These are phyloP conservation scores for Lepus americanus DNA, from an alignment of 2,113 vertebrate genomes.

Conservation along the genomic window DNA sequence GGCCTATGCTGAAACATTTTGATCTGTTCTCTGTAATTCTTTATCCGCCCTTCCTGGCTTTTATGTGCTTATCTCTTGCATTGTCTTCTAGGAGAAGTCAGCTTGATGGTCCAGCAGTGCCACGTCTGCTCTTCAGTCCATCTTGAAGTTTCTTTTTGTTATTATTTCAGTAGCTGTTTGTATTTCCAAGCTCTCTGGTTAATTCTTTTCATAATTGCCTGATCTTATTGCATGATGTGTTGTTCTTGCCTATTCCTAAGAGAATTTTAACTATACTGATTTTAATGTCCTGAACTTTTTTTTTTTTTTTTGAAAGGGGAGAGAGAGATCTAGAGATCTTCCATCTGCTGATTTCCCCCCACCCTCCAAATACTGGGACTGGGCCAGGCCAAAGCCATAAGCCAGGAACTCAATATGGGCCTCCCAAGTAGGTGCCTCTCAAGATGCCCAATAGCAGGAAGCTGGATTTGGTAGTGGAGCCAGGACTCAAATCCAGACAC, in stretches of 20 bases:
- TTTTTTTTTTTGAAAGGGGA: no score
- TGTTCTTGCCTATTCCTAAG: neutral
- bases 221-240: neutral
- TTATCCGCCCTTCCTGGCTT: neutral
- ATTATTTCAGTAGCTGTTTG: neutral
- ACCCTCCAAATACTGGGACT: no score
- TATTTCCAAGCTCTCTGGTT: neutral
- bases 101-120: neutral
- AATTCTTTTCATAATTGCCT: neutral
- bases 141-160: neutral
- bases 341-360: no score
- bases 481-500: no score
- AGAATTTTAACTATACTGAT: neutral
- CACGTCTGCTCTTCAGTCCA: neutral
- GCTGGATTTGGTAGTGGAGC: no score
- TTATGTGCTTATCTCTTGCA: neutral
- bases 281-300: constrained; percentile 10
- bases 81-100: neutral
- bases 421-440: no score
- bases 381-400: no score
- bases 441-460: no score
- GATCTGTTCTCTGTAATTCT: neutral
- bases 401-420: no score
- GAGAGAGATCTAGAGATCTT: no score
- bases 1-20: neutral